Evolutionary conservation across 2,113 vertebrate species (phyloP).

Genomic region (Mustelus asterias): DNA sequence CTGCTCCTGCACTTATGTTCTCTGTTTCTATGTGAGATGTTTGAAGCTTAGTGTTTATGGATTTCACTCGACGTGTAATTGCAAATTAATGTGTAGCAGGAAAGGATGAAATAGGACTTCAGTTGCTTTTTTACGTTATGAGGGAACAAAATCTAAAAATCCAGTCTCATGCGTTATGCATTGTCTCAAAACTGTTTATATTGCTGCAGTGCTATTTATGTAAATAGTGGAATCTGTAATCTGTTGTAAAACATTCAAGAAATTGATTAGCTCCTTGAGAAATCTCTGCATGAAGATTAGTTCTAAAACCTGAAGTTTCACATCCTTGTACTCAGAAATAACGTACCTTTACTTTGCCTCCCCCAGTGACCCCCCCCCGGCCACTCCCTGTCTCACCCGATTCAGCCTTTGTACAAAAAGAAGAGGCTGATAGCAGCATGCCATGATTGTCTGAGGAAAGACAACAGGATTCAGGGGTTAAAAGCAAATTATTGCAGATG

Average conservation of each 20-base stretch:
- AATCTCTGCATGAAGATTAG: neutral
- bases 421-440: neutral
- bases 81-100: neutral
- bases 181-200: neutral
- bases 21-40: no score
- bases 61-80: neutral
- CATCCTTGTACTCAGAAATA: neutral
- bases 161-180: neutral
- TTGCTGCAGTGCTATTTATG: no score
- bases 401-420: neutral
- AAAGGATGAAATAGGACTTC: neutral
- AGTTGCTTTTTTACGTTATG: neutral
- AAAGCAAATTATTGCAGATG: no score
- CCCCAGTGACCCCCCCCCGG: no score
- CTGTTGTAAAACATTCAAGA: neutral
- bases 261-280: neutral
- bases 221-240: neutral
- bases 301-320: neutral
- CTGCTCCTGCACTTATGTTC: no score
- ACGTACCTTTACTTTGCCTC: neutral
- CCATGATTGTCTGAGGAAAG: neutral
- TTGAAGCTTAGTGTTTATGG: neutral
- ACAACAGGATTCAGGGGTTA: no score
- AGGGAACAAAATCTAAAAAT: neutral
- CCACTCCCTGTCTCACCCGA: no score